Evolutionary conservation across 2,113 vertebrate species (phyloP).

Genomic region (Hystrix brachyura): DNA sequence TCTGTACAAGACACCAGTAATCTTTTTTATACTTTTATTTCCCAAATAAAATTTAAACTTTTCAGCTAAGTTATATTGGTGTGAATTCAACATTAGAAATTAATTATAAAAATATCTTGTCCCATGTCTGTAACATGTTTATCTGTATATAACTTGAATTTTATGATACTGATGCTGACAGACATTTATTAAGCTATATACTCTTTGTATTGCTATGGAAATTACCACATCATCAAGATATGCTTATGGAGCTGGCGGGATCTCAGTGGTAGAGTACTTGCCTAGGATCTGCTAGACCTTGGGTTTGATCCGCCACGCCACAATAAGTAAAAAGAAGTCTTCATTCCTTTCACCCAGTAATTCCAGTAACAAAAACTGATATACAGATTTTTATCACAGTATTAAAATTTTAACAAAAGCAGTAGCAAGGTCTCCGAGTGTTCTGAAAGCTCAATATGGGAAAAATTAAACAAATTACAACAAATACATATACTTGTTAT

Average conservation of each 20-base stretch:
- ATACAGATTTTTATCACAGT: not conserved
- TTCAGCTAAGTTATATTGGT: not conserved
- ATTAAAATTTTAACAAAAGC: slow-evolving; percentile 26
- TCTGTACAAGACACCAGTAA: not conserved
- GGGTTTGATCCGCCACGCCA: not conserved
- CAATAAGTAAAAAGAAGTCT: not conserved
- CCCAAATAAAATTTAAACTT: slow-evolving; percentile 31
- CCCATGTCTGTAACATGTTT: not conserved
- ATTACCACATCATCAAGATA: slow-evolving; percentile 27
- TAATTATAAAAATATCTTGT: slow-evolving; percentile 32
- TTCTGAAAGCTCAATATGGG: not conserved
- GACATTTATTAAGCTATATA: not conserved
- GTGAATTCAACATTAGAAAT: slow-evolving; percentile 17
- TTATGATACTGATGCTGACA: slow-evolving; percentile 23
- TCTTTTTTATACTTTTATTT: slow-evolving; percentile 31
- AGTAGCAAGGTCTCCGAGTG: not conserved
- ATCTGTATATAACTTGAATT: not conserved
- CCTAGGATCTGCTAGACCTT: not conserved
- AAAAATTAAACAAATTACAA: slow-evolving; percentile 26
- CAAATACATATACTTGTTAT: slow-evolving; percentile 9
- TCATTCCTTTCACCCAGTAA: slow-evolving; percentile 30
- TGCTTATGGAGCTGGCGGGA: not conserved
- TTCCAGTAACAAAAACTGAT: not conserved
- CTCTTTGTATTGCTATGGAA: not conserved
- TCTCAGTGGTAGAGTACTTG: not conserved